Evolutionary conservation across 2,888 invertebrate species (phyloP), one percentile per base, ranked within the genome.

Genomic region (Amphipoea oculea): DNA sequence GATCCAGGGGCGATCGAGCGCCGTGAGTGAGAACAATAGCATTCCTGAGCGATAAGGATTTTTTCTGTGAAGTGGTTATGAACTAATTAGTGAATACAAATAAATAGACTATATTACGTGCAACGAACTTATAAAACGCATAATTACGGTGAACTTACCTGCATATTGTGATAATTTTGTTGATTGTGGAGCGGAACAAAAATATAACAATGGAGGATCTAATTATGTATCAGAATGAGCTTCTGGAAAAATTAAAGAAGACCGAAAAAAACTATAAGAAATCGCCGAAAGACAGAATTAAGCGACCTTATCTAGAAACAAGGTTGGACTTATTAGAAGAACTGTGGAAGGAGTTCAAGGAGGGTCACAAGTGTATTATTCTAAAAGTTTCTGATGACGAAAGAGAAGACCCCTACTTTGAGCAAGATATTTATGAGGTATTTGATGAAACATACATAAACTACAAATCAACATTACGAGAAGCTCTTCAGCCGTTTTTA

Each of bases 211-310:
- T 76, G 72, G 71, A 71, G 17, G 63, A 71, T 23, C 65, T 71
- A 17, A 20, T 76, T 14, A 17, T 14, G 1, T 76, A 80, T 69
- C 76, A 76, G 60, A 23, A 36, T 20, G 80, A 80, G 9, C 57
- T 77, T 9, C 7, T 80, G 9, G 76, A 80, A n/a, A 80, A 69
- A 40, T 17, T 76, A 36, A 80, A 67, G 36, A 76, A 51, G 9
- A 60, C 67, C 4, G 75, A 79, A 48, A 79, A n/a, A 20, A 76
- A 78, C 51, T 79, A 54, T 23, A 79, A 62, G 62, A 77, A 73
- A 29, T 20, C 80, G 23, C 80, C 80, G 2, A 80, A 65, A 51
- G 77, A 80, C 7, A 63, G 80, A 23, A 69, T 77, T 4, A 80
- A 73, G 63, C 51, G 54, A 4, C 14, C 80, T 7, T 79, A 72